Evolutionary conservation across 2,888 invertebrate genomes (phyloP), one percentile per base, ranked within the genome.

Genomic region (Rhingia rostrata): DNA sequence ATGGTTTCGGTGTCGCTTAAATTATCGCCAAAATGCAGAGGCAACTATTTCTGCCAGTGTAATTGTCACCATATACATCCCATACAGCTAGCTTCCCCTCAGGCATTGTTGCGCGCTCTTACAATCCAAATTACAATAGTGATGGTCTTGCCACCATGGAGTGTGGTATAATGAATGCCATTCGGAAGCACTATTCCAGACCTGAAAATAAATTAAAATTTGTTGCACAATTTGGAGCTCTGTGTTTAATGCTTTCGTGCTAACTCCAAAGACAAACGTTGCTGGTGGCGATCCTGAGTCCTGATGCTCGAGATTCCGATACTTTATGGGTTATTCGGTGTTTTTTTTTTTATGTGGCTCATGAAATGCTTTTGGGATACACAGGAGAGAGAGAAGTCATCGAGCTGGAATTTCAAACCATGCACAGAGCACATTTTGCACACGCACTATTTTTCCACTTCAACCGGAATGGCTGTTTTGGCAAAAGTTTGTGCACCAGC

Each of bases 1-100:
- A 72, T 78, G 72, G 77, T 60, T 72, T 60, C 61, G 60, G 77
- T 82, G 66, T 78, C 72, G 60, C 66, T 51, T 82, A 82, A 82
- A 82, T 82, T 82, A 82, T 82, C 82, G 66, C 77, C 77, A 66
- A 72, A 77, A 72, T 78, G 61, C 77, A 82, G 82, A 78, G 77
- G 82, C 66, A 43, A 49, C 66, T 60, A 70, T 72, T 82, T 56
- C 70, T 82, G 81, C 81, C 58, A 49, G 61, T 53, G 66, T 72
- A 82, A 82, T 82, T 77, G 77, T 82, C 70, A 72, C 60, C 70
- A 47, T 51, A 56, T 54, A 60, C 22, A 2, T 1, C n/a, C n/a
- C 1, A 22, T 22, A 22, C 22, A 22, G 22, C 1, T 22, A 22
- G 22, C 22, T 22, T 45, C 69, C 53, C 60, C 53, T 33, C 14